Evolutionary conservation across 2,797 vertebrate genomes (phyloP), one percentile per base, ranked within the genome.

Genomic region (Eospalax fontanierii): DNA sequence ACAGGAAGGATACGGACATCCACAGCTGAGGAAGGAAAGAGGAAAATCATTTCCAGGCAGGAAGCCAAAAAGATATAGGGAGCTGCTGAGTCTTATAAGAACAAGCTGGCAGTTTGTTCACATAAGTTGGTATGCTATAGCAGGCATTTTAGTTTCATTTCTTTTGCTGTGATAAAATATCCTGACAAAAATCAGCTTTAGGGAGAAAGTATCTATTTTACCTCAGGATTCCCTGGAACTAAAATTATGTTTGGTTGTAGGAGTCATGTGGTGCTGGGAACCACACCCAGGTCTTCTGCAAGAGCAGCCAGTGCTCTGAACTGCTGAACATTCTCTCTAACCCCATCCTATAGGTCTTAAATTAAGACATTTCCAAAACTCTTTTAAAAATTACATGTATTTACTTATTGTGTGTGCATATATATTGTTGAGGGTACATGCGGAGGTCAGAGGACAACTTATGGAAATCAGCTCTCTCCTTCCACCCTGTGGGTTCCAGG

Each of bases 351-450:
- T 10, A 84, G 11, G 12, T 50, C 63, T 50, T 50, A 68, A 68
- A 68, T 26, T 15, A 50, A 84, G 12, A 43, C 21, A 68, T 50
- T 66, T 14, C 7, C 63, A n/a, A 11, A 11, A 46, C 50, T 54
- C 50, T 16, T 83, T 46, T 66, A 3, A 24, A 80, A 24, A 66
- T 83, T 83, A n/a, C 5, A 46, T 0, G 6, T 18, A 12, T 71
- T 38, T 70, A 28, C 15, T 38, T 70, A 28, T 9, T 35, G 7
- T 28, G 57, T 59, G 63, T 68, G 7, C 8, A 30, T 80, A 10
- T 63, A 4, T 30, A 4, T 22, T 1, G 30, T 9, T 0, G 21
- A 8, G 70, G 19, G 9, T 22, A 8, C 21, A 3, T 59, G 10
- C n/a, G 54, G 6, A 38, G 54, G 54, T 33, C 26, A 87, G 84